Evolutionary conservation across 2,888 invertebrate species (phyloP).

Genomic region (Cheilosia scutellata): DNA sequence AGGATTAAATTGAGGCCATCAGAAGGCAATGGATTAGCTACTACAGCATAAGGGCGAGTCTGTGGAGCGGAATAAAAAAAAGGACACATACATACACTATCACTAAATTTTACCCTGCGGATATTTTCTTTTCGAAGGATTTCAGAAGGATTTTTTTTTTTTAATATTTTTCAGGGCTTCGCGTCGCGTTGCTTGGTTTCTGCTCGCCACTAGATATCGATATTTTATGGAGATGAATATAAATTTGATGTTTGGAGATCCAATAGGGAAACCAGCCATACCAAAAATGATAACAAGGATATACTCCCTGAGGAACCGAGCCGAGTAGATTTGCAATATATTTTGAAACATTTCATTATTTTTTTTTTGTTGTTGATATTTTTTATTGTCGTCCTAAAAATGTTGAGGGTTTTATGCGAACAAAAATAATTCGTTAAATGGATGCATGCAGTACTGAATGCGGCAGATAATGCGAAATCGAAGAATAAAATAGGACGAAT

Average conservation of each 20-base stretch:
- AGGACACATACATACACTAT: slow-evolving; percentile 51
- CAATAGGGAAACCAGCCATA: slow-evolving; percentile 4
- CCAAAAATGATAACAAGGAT: slow-evolving; percentile 45
- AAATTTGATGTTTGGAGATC: slow-evolving; percentile 65
- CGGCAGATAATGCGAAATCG: slow-evolving; percentile 43
- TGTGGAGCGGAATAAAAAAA: slow-evolving; percentile 31
- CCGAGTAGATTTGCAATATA: slow-evolving; percentile 55
- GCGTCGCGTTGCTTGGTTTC: slow-evolving; percentile 12
- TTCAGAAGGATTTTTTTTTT: slow-evolving; percentile 10
- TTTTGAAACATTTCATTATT: slow-evolving; percentile 25
- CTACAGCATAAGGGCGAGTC: slow-evolving; percentile 45
- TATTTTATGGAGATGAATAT: slow-evolving; percentile 71
- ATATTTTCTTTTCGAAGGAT: slow-evolving; percentile 69
- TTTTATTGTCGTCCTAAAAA: slow-evolving; percentile 53
- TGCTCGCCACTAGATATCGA: slow-evolving; percentile 53
- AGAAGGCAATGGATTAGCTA: slow-evolving; percentile 63
- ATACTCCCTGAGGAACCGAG: slow-evolving; percentile 29
- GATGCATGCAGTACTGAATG: slow-evolving; percentile 58
- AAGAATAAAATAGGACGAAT: neutral
- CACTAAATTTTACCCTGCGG: slow-evolving; percentile 63
- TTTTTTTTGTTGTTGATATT: slow-evolving; percentile 23
- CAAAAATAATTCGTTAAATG: slow-evolving; percentile 49
- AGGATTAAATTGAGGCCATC: slow-evolving; percentile 62
- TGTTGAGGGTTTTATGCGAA: slow-evolving; percentile 40
- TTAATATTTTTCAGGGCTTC: neutral